phyloP scores from a whole-genome alignment of 2,888 invertebrate genomes.

The Pycnomerus fuliginosus region DNA sequence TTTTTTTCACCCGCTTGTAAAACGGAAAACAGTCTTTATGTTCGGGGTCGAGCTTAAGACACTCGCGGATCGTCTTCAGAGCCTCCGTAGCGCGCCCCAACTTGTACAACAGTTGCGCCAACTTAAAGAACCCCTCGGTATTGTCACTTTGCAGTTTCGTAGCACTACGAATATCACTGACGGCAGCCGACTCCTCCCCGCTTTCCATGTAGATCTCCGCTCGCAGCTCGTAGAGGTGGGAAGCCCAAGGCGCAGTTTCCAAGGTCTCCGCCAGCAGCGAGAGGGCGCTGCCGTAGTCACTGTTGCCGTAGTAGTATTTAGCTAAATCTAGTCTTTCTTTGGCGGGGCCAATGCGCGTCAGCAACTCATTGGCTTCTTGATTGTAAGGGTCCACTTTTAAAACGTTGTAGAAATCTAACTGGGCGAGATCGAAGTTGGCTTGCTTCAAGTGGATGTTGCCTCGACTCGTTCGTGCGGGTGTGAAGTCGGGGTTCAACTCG shows the following conservation, averaged over 20 bases:
- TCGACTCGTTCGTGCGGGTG: conserved; percentile 73
- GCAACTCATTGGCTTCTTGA: conserved; percentile 71
- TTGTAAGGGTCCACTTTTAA: conserved; percentile 73
- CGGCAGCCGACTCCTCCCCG: conserved; percentile 82
- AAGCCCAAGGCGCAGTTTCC: conserved; percentile 88
- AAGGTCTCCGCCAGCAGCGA: conserved; percentile 65
- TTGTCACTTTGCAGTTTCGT: conserved; percentile 92
- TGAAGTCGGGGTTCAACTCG: conserved; percentile 93
- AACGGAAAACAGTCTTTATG: conserved; percentile 94
- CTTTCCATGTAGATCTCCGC: conserved; percentile 79
- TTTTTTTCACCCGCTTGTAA: conserved; percentile 94
- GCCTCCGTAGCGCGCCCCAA: conserved; percentile 91
- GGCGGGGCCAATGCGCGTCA: conserved; percentile 65
- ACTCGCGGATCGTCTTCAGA: conserved; percentile 92
- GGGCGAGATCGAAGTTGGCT: conserved; percentile 80
- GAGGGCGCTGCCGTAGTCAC: conserved; percentile 62
- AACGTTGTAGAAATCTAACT: conserved; percentile 78
- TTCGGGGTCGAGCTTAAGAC: conserved; percentile 95
- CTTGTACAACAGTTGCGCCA: conserved; percentile 84
- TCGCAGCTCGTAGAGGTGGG: conserved; percentile 77
- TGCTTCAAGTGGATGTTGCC: conserved; percentile 89
- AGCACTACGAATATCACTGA: conserved; percentile 85
- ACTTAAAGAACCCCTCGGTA: conserved; percentile 79
- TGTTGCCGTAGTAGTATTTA: conserved; percentile 61
- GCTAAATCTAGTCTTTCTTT: conserved; percentile 64